Percentiles rank a stretch among this genome's conserved stretches.
phyloP scores from a whole-genome alignment of 92 coral and sea anemone species.

The Virgularia gustaviana region DNA sequence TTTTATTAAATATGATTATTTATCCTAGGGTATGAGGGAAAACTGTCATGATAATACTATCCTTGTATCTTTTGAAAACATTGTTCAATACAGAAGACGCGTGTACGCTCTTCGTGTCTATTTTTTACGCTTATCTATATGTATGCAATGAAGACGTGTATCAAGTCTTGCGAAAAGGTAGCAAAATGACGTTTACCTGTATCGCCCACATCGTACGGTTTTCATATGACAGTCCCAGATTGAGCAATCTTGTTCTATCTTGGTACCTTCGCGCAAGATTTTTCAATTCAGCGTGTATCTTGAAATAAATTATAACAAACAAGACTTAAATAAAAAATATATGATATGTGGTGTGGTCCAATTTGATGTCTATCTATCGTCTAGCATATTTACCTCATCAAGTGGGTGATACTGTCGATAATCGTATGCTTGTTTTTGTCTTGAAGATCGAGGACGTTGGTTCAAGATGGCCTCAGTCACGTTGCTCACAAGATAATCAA shows the following conservation, averaged over 20 bases:
- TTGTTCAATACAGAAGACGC: too few relatives aligned
- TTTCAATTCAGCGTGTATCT: constrained; percentile 65
- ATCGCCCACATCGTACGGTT: constrained; percentile 66
- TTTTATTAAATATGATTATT: too few relatives aligned
- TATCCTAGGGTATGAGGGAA: too few relatives aligned
- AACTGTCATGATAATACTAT: too few relatives aligned
- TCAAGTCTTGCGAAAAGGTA: too few relatives aligned
- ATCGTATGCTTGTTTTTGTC: constrained; percentile 32
- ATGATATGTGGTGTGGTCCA: background rate
- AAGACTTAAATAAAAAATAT: background rate
- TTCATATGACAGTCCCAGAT: constrained; percentile 73
- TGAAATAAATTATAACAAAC: background rate
- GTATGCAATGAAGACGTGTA: too few relatives aligned
- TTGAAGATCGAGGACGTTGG: constrained; percentile 8
- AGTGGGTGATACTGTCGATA: constrained; percentile 64
- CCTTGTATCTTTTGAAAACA: too few relatives aligned
- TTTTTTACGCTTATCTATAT: too few relatives aligned
- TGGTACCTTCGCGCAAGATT: constrained; percentile 34
- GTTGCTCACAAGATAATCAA: background rate
- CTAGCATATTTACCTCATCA: constrained; percentile 26
- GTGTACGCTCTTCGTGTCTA: too few relatives aligned
- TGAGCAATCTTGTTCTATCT: constrained; percentile 43
- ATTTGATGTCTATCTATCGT: background rate
- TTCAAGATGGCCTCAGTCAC: constrained; percentile 17
- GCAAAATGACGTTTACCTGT: constrained; percentile 65